phyloP scores from a whole-genome alignment of 2,113 vertebrate species.

The Equus przewalskii region DNA sequence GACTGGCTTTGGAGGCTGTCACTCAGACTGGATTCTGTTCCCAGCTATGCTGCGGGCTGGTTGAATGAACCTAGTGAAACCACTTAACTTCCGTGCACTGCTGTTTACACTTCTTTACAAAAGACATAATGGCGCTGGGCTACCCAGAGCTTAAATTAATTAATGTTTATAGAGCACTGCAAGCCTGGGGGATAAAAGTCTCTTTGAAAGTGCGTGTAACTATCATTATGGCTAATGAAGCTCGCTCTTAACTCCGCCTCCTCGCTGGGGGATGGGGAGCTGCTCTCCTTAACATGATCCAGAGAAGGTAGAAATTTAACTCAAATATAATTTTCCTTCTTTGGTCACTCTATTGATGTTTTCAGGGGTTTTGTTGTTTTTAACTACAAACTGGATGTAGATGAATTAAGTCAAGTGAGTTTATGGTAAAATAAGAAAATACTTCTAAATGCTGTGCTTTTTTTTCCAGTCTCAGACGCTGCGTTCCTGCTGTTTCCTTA shows the following conservation, averaged over 20 bases:
- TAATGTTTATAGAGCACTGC: conserved; percentile 82
- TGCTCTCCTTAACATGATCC: conserved; percentile 52
- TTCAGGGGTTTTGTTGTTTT: neutral
- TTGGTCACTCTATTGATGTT: neutral
- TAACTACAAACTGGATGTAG: neutral
- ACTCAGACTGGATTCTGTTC: conserved; percentile 16
- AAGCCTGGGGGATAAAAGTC: conserved; percentile 77
- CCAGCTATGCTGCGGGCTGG: neutral
- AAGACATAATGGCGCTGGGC: conserved; percentile 70
- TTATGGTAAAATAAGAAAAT: conserved; percentile 44
- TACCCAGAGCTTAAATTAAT: conserved; percentile 81
- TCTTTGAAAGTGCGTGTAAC: conserved; percentile 80
- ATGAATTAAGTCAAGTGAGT: conserved; percentile 18
- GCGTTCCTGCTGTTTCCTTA: neutral
- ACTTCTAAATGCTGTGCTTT: neutral
- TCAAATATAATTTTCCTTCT: conserved; percentile 32
- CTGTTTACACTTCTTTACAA: conserved; percentile 80
- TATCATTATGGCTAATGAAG: conserved; percentile 82
- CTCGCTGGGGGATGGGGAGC: neutral
- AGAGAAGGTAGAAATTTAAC: conserved; percentile 44
- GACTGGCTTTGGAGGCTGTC: neutral
- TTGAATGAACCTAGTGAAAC: conserved; percentile 47
- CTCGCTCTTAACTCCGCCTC: neutral
- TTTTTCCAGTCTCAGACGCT: neutral
- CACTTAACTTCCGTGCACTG: conserved; percentile 63